Evolutionary conservation across 2,888 invertebrate species (phyloP), one percentile per base, ranked within the genome.

Genomic region (Andrena bicolor): DNA sequence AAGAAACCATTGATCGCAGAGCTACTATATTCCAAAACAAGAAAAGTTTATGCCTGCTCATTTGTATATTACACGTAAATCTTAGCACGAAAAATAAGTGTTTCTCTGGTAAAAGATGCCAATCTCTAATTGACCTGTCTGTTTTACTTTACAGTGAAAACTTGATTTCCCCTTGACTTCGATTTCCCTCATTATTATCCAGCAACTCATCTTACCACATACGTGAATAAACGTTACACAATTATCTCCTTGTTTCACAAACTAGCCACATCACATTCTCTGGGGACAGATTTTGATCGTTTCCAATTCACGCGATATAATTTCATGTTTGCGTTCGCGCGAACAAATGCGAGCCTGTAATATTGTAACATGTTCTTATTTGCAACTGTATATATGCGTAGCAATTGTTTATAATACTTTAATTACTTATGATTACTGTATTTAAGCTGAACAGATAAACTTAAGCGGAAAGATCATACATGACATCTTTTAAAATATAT

Each of bases 21-120:
- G 88, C 88, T 90, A 89, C 90, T 89, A 91, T 89, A 90, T 89
- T 88, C 83, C 86, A 88, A 84, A 80, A 87, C 80, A 87, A 85
- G 58, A 89, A 88, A 91, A 88, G 83, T 88, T 88, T 87, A 88
- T 86, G 88, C 80, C 85, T 71, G 83, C 83, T 89, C 86, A 80
- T 87, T 88, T 88, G 80, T 88, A 87, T 84, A 85, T 88, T 85
- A 84, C 78, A 83, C 76, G 72, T 84, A 79, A 83, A 81, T 84
- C 64, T 84, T 88, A 88, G 87, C 80, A 78, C 75, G 68, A 76
- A 74, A 53, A 56, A 77, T 86, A 77, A 85, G 71, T 85, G 78
- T 86, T 74, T 83, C 56, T 84, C 79, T 79, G 71, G 65, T 80
- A 61, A 74, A 80, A 71, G 49, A 80, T 69, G 63, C 70, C 66